Evolutionary conservation across 2,113 vertebrate genomes (phyloP).

Genomic region (Mionectes macconnelli): DNA sequence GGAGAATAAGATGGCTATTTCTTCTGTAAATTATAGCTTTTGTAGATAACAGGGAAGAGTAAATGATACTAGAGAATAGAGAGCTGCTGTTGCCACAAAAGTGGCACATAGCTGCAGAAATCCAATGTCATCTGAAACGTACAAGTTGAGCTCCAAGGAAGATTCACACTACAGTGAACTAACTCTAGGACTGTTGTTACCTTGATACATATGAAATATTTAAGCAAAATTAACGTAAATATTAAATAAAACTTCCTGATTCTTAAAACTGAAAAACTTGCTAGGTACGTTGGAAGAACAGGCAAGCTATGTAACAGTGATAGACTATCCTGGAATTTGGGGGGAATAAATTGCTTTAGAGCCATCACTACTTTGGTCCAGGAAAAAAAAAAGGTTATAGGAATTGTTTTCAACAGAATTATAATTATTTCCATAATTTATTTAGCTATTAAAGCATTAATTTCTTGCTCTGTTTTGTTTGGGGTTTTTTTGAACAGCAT

Average conservation of each 20-base stretch:
- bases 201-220: neutral
- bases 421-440: too few relatives aligned
- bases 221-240: neutral
- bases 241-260: neutral
- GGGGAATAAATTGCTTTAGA: neutral
- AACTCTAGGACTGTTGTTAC: neutral
- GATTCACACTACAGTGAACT: neutral
- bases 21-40: neutral
- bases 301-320: neutral
- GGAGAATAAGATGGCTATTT: neutral
- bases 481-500: neutral
- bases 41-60: neutral
- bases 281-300: neutral
- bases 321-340: neutral
- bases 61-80: neutral
- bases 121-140: neutral
- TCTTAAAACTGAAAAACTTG: neutral
- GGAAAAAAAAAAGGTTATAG: neutral
- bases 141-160: neutral
- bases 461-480: neutral
- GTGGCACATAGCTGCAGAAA: neutral
- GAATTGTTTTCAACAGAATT: neutral
- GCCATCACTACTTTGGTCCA: neutral
- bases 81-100: neutral
- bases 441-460: neutral